Evolutionary conservation across 2,797 vertebrate genomes (phyloP), one percentile per base, ranked within the genome.

Genomic region (Rhadinocentrus ornatus): DNA sequence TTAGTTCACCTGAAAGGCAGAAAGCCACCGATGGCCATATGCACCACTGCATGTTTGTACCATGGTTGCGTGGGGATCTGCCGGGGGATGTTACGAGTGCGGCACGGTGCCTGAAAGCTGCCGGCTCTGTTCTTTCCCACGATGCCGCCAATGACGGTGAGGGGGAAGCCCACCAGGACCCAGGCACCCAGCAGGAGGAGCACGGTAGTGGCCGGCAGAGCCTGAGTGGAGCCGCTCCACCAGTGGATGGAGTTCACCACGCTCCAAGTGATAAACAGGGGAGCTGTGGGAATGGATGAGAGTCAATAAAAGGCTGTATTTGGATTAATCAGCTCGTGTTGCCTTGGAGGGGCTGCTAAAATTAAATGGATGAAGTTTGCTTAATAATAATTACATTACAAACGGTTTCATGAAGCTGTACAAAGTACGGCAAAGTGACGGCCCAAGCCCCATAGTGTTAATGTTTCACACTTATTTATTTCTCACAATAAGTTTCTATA

Each of bases 11-110:
- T 97, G 94, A 98, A 98, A n/a, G 97, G 96, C 56, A 98, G 93
- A 86, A 98, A 98, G 72, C 97, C 97, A 0, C 97, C 97, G 1
- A 98, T 97, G 73, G 96, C 96, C 96, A 97, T 97, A 92, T 98
- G 97, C 24, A 98, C 94, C 0, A 93, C 86, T 0, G 95, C 86
- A 74, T 95, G 95, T 73, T 97, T 97, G 93, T 97, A 98, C 96
- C 97, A 97, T 31, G 96, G 97, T 85, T 97, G 96, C 4, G 86
- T 22, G 0, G 97, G 96, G 81, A 97, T 97, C 90, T 97, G 96
- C 1, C 96, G 93, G 59, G 96, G 85, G 41, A 97, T 97, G 90
- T 97, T 97, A 78, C 96, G 96, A 2, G 96, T 97, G 44, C 96
- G 95, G 80, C 96, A 97, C 0, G 97, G 97, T 0, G 96, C 96